Evolutionary conservation across 2,888 invertebrate species (phyloP), one percentile per base, ranked within the genome.

Genomic region (Bombyx huttoni): DNA sequence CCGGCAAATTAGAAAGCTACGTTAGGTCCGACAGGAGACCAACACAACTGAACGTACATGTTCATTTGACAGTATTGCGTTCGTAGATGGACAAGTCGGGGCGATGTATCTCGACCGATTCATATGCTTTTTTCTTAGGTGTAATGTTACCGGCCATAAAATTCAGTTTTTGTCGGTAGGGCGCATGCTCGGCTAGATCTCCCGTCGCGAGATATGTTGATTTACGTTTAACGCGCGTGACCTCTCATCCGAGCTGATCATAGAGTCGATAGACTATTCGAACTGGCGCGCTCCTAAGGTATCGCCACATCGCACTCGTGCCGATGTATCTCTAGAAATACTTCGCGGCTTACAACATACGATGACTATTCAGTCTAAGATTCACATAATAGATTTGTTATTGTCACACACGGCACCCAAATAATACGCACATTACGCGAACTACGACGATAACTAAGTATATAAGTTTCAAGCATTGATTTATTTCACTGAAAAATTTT

Each of bases 151-250:
- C 24, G 78, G 75, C 81, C 70, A 83, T 85, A 86, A 86, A 85
- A 83, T 76, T 80, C 67, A 81, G 80, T 86, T 86, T 86, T 85
- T 81, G 84, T 84, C 78, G 80, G 81, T 69, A 70, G 73, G 76
- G 76, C 79, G 77, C 80, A 76, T 78, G 80, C 77, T 73, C 71
- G 68, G 77, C 77, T 81, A 84, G 87, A 88, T 87, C 83, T 82
- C 87, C 85, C 84, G 85, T 81, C 80, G 87, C 68, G 85, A 85
- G 87, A 87, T 87, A 87, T 86, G 87, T 87, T 87, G 88, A 87
- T 88, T 88, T 88, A 88, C 87, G 87, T 85, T 86, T 80, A 85
- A 79, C 82, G 84, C 83, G 83, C 88, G 83, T 87, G 88, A 88
- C 88, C 87, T 70, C 79, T 81, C 79, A 78, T 73, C 81, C 73